A percentile compares a stretch with the other conserved stretches of the same genome.
These are phyloP conservation scores for Leptinotarsa texana DNA, from an alignment of 1,140 invertebrate genomes.

Conservation along the genomic window DNA sequence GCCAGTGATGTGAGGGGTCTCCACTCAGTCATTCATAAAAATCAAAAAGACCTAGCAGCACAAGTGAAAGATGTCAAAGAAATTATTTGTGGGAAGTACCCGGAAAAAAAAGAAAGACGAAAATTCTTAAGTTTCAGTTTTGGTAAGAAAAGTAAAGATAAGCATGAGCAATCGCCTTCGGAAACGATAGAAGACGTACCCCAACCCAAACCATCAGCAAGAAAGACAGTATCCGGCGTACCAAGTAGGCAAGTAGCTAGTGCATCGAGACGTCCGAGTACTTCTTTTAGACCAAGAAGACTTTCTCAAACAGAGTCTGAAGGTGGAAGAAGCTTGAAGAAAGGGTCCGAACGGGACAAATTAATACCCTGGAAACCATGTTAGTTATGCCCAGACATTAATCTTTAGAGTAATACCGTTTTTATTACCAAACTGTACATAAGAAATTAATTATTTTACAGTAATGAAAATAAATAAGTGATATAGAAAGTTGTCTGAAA, in stretches of 20 bases:
- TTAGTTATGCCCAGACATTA: too few relatives aligned
- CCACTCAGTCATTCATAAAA: conserved; percentile 19
- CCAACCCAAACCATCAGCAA: not conserved
- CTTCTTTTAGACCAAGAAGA: not conserved
- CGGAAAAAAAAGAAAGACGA: not conserved
- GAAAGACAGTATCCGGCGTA: not conserved
- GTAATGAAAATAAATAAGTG: too few relatives aligned
- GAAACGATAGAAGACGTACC: not conserved
- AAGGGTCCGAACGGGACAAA: not conserved
- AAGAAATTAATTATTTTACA: too few relatives aligned
- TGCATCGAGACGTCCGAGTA: not conserved
- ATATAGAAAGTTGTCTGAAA: too few relatives aligned
- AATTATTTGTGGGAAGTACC: not conserved
- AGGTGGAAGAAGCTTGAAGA: not conserved
- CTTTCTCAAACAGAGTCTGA: not conserved
- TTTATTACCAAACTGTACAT: too few relatives aligned
- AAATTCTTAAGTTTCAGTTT: not conserved
- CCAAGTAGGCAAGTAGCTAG: not conserved
- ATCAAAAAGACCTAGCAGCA: not conserved
- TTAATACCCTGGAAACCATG: too few relatives aligned
- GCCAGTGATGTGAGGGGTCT: conserved; percentile 26
- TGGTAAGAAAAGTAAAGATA: not conserved
- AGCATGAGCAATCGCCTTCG: not conserved
- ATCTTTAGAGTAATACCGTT: too few relatives aligned
- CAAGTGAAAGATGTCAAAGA: not conserved